phyloP scores from a whole-genome alignment of 2,113 vertebrate species.

The Neolamprologus sp. region DNA sequence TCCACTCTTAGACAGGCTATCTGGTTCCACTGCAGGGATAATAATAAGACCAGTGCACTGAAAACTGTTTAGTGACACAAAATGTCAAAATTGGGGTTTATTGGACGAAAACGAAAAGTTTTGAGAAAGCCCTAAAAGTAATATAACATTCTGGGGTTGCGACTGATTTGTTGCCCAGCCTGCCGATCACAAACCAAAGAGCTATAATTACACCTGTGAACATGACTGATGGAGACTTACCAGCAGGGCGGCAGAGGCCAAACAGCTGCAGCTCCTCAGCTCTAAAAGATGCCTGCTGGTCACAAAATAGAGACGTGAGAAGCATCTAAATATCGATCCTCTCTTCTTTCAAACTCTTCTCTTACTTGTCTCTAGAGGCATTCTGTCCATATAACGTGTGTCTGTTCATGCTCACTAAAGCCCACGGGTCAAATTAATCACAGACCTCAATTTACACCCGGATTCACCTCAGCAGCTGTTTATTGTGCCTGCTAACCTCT shows the following conservation, averaged over 20 bases:
- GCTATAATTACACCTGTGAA: background rate
- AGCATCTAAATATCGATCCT: background rate
- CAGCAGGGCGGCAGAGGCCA: background rate
- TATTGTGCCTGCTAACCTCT: background rate
- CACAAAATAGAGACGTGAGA: background rate
- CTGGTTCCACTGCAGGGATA: no score
- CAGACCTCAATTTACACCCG: background rate
- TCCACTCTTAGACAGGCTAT: background rate
- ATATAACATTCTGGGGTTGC: background rate
- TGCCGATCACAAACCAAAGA: background rate
- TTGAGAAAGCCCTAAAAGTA: background rate
- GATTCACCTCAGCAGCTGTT: background rate
- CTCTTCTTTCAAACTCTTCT: background rate
- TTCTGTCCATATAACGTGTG: background rate
- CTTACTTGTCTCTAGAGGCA: background rate
- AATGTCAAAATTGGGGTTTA: background rate
- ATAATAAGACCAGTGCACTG: background rate
- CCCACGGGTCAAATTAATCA: background rate
- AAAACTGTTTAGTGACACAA: background rate
- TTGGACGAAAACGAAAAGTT: background rate
- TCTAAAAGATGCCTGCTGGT: background rate
- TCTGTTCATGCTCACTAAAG: background rate
- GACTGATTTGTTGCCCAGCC: background rate
- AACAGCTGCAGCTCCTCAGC: background rate
- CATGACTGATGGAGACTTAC: background rate